Evolutionary conservation across 2,797 vertebrate genomes (phyloP).

Genomic region (Chaunax sp.): DNA sequence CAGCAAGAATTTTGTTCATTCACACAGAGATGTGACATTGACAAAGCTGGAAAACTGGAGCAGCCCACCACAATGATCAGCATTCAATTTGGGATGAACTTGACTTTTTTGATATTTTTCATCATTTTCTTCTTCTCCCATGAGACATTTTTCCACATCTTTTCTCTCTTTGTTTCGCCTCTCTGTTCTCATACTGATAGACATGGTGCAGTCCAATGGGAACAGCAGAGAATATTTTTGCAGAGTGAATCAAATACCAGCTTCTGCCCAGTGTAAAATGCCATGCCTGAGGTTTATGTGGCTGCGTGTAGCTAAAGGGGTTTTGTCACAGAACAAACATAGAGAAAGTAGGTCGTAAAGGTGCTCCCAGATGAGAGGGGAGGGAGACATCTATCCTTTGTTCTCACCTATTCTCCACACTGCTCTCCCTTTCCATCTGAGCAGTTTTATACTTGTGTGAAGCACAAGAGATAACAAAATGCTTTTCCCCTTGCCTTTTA

Average conservation of each 20-base stretch:
- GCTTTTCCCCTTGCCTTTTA: conserved; percentile 24
- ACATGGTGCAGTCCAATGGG: conserved; percentile 62
- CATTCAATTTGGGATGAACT: conserved; percentile 42
- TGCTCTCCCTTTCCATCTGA: conserved; percentile 14
- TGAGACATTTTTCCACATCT: not conserved
- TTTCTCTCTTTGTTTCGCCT: conserved; percentile 7
- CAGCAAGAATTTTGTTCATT: conserved; percentile 46
- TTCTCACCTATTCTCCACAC: conserved; percentile 28
- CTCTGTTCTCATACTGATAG: conserved; percentile 51
- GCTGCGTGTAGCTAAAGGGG: conserved; percentile 60
- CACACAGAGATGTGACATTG: conserved; percentile 50
- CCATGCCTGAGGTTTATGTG: conserved; percentile 61
- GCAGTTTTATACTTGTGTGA: conserved; percentile 28
- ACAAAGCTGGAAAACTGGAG: conserved; percentile 39
- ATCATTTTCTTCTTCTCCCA: conserved; percentile 5
- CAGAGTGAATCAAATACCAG: conserved; percentile 53
- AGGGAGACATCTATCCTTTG: conserved; percentile 41
- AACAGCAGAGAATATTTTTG: conserved; percentile 37
- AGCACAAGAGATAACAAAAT: conserved; percentile 35
- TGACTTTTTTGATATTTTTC: conserved; percentile 44
- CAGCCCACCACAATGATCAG: conserved; percentile 26
- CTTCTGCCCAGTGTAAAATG: conserved; percentile 51
- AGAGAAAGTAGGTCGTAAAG: conserved; percentile 80
- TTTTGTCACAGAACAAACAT: conserved; percentile 64
- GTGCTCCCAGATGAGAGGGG: conserved; percentile 73